Evolutionary conservation across 2,888 invertebrate genomes (phyloP).

Genomic region (Drosophila monieri): DNA sequence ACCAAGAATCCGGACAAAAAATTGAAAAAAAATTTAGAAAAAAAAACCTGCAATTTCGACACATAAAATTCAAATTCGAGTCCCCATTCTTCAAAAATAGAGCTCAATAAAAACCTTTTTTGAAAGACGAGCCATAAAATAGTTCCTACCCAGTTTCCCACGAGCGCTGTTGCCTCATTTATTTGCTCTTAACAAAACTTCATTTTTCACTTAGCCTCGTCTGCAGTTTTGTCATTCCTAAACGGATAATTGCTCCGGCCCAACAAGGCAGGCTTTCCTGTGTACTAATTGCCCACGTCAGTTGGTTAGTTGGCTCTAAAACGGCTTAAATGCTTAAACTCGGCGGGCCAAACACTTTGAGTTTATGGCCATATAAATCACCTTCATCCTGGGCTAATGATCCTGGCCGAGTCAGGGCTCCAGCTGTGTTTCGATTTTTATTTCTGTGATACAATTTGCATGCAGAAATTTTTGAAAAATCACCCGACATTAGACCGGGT

Average conservation of each 20-base stretch:
- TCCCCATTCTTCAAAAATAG: not conserved
- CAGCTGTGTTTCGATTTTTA: constrained; percentile 64
- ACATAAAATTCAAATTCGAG: not conserved
- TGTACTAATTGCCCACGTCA: constrained; percentile 62
- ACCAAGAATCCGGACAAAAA: too few relatives aligned
- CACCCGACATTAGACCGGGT: constrained; percentile 43
- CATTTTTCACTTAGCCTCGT: constrained; percentile 18
- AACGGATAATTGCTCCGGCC: constrained; percentile 53
- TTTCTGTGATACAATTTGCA: constrained; percentile 61
- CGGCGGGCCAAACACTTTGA: constrained; percentile 46
- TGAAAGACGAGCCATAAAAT: constrained; percentile 14
- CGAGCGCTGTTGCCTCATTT: not conserved
- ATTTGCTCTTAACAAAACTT: constrained; percentile 1
- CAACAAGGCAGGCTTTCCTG: constrained; percentile 38
- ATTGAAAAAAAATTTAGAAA: too few relatives aligned
- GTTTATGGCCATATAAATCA: constrained; percentile 69
- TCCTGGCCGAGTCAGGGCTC: constrained; percentile 40
- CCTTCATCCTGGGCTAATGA: constrained; percentile 46
- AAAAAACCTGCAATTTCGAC: not conserved
- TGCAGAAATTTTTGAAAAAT: constrained; percentile 63
- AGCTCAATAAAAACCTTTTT: constrained; percentile 6
- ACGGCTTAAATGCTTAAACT: constrained; percentile 41
- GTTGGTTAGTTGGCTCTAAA: constrained; percentile 53
- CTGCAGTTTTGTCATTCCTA: constrained; percentile 51
- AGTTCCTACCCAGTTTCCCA: constrained; percentile 7